Evolutionary conservation across 1,140 invertebrate species (phyloP), one percentile per base, ranked within the genome.

Genomic region (Diorhabda carinulata): DNA sequence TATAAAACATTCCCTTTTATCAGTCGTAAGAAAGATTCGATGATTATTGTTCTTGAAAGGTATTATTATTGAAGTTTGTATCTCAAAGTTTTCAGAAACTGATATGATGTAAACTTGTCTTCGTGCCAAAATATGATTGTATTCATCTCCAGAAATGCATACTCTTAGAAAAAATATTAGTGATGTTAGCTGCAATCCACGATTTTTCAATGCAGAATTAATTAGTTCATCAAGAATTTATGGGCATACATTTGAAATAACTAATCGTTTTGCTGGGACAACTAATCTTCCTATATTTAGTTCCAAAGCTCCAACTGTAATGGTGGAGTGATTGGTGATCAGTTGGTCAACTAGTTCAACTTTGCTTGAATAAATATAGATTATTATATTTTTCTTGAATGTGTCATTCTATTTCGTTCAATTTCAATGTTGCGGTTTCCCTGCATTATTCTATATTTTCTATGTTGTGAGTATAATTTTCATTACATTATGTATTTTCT

Each of bases 241-340:
- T 7, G 59, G 59, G n/a, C 6, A 2, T 56, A 56, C n/a, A n/a
- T 56, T 56, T n/a, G 52, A 2, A n/a, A 56, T 56, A n/a, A 60
- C 3, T 60, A 5, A 10, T 60, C 59, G 59, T 60, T 60, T 60
- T 60, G 59, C 40, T 41, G 59, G 59, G 40, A 40, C 9, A 60
- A 60, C 59, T 9, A 60, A 3, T 60, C 59, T 9, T 9, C 25
- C 2, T 2, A 60, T n/a, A 7, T 60, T n/a, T 25, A 25, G 25
- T 25, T 25, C 25, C 25, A 25, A 25, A 25, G 0, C 25, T 25
- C 25, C 25, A 25, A 25, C 25, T 25, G 25, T 25, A 25, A 25
- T 25, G 25, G 25, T 25, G 25, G 25, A 25, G 1, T 25, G 25
- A 0, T 25, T 25, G 25, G 25, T 25, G 25, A 25, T 25, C 25